phyloP scores from a whole-genome alignment of 2,113 vertebrate species.

The Lathamus discolor region DNA sequence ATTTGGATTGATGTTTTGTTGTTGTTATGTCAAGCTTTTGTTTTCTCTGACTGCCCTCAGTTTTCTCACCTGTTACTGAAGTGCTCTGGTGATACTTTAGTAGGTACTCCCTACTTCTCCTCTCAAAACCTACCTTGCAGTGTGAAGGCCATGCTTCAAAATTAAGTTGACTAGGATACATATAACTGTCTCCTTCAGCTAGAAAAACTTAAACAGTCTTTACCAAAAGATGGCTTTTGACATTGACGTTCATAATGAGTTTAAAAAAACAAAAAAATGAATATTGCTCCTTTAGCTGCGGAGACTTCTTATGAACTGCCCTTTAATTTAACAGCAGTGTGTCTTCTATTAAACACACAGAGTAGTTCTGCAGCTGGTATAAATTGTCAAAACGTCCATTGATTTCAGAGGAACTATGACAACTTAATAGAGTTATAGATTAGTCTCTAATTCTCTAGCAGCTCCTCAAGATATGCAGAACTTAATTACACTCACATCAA shows the following conservation, averaged over 20 bases:
- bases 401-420: conserved; percentile 2
- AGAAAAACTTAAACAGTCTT: background rate
- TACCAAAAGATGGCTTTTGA: background rate
- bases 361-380: background rate
- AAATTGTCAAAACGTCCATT: background rate
- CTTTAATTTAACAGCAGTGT: background rate
- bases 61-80: background rate
- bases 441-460: background rate
- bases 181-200: background rate
- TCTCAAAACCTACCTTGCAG: background rate
- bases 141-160: background rate
- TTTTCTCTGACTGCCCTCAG: background rate
- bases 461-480: background rate
- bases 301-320: background rate
- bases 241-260: background rate
- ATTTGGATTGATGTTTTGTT: background rate
- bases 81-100: background rate
- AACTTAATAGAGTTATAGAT: background rate
- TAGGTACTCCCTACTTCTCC: background rate
- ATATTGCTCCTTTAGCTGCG: background rate
- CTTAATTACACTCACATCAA: conserved; percentile 14
- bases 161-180: background rate
- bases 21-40: background rate
- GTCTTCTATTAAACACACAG: background rate
- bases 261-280: background rate